These are phyloP conservation scores for Coracias cyanogaster DNA, from an alignment of 2,797 vertebrate species.

Conservation along the genomic window DNA sequence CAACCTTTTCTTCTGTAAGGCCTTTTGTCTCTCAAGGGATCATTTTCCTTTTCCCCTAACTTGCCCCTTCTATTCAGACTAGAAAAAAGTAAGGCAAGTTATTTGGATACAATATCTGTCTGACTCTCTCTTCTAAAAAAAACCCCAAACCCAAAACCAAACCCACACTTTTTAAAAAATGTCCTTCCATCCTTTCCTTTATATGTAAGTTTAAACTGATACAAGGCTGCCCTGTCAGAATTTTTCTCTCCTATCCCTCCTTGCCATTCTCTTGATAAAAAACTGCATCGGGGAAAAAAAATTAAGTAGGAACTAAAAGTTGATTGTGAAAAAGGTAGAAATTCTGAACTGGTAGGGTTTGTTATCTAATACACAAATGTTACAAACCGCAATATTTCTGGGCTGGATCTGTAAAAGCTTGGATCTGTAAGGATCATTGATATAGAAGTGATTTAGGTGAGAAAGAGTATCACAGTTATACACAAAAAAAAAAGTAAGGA, in stretches of 20 bases:
- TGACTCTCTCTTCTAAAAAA: background rate
- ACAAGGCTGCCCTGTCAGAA: background rate
- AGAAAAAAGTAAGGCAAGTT: background rate
- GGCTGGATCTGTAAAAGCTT: background rate
- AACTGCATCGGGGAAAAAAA: background rate
- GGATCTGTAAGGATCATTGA: background rate
- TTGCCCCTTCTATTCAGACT: background rate
- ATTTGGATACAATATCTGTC: background rate
- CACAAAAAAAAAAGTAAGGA: background rate
- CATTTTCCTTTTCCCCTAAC: background rate
- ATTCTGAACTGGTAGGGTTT: background rate
- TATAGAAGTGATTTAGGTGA: background rate
- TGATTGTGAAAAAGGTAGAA: background rate
- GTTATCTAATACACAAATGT: background rate
- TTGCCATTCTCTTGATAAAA: background rate
- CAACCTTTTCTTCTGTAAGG: background rate
- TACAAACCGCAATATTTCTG: background rate
- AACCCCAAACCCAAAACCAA: accelerated
- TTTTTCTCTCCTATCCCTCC: background rate
- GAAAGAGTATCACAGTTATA: background rate
- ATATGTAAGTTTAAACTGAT: background rate
- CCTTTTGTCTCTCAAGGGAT: background rate
- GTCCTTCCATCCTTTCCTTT: background rate
- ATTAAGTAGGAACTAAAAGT: background rate
- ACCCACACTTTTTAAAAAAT: background rate